Percentiles rank a stretch among this genome's conserved stretches.
These are phyloP conservation scores for Macrophya alboannulata DNA, from an alignment of 2,888 invertebrate genomes.

Conservation along the genomic window DNA sequence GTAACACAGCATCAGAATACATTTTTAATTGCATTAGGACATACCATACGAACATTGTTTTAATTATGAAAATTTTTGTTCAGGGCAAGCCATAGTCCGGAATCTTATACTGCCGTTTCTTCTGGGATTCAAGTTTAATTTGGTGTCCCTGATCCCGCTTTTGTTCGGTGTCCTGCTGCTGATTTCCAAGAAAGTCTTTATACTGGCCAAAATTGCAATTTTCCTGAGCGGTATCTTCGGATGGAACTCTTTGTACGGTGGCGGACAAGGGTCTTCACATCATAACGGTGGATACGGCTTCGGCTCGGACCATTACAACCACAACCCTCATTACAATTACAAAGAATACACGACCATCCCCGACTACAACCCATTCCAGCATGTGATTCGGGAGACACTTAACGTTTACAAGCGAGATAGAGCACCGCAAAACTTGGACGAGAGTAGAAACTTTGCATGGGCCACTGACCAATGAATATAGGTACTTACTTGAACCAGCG, in stretches of 20 bases:
- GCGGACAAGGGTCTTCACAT: slow-evolving; percentile 63
- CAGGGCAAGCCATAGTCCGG: slow-evolving; percentile 88
- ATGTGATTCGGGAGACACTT: slow-evolving; percentile 75
- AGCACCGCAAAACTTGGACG: slow-evolving; percentile 58
- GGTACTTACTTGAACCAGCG: background rate
- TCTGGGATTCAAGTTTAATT: slow-evolving; percentile 90
- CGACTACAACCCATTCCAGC: slow-evolving; percentile 68
- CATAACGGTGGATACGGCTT: slow-evolving; percentile 59
- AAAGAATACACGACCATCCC: slow-evolving; percentile 45
- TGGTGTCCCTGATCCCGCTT: slow-evolving; percentile 88
- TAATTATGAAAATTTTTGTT: slow-evolving; percentile 66
- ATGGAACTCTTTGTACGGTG: slow-evolving; percentile 78
- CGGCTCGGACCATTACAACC: slow-evolving; percentile 63
- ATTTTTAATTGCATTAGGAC: background rate
- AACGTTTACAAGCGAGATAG: slow-evolving; percentile 73
- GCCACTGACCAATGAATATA: slow-evolving; percentile 65
- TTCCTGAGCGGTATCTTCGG: slow-evolving; percentile 87
- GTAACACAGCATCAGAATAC: background rate
- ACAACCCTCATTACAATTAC: slow-evolving; percentile 50
- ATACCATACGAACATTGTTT: background rate
- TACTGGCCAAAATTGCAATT: slow-evolving; percentile 89
- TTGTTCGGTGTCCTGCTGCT: slow-evolving; percentile 87
- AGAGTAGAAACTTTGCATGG: slow-evolving; percentile 74
- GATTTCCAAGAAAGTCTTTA: slow-evolving; percentile 89
- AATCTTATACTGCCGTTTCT: slow-evolving; percentile 90